Percentiles rank a stretch among this genome's conserved stretches.
Evolutionary conservation across 2,797 vertebrate species (phyloP).

Genomic region (Huso huso): DNA sequence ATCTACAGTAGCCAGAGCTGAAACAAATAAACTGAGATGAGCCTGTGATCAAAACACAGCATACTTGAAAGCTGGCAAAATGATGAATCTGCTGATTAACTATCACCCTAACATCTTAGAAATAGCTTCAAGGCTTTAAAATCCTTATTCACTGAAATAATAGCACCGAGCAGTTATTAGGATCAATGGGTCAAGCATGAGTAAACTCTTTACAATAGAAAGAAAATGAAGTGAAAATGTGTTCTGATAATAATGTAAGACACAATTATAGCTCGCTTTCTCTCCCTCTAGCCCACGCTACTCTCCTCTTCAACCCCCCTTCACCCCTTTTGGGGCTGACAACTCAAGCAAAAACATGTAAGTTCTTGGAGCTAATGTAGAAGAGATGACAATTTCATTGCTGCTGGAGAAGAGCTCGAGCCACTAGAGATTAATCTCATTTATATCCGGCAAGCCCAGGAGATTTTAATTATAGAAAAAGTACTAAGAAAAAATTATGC

Average conservation of each 20-base stretch:
- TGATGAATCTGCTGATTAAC: too few species aligned
- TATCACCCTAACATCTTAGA: too few species aligned
- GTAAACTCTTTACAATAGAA: slow-evolving; percentile 5
- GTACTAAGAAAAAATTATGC: slow-evolving; percentile 19
- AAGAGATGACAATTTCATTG: slow-evolving; percentile 42
- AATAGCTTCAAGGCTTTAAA: too few species aligned
- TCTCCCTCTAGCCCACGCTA: neutral
- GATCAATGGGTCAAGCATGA: slow-evolving; percentile 9
- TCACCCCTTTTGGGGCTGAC: slow-evolving; percentile 21
- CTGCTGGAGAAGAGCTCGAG: slow-evolving; percentile 55
- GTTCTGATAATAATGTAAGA: slow-evolving; percentile 6
- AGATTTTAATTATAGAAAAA: slow-evolving; percentile 36
- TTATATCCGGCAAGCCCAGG: slow-evolving; percentile 51
- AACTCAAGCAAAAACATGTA: slow-evolving; percentile 22
- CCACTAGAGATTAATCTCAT: slow-evolving; percentile 64
- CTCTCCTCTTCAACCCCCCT: neutral
- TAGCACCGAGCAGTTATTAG: neutral
- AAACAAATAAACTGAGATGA: too few species aligned
- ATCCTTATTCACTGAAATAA: neutral
- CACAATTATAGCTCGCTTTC: neutral
- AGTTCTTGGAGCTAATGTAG: slow-evolving; percentile 44
- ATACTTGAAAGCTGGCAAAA: too few species aligned
- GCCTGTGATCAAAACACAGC: too few species aligned
- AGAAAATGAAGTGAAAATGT: slow-evolving; percentile 6
- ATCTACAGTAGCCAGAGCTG: too few species aligned